Evolutionary conservation across 1,140 invertebrate species (phyloP).

Genomic region (Xylocopa sonorina): DNA sequence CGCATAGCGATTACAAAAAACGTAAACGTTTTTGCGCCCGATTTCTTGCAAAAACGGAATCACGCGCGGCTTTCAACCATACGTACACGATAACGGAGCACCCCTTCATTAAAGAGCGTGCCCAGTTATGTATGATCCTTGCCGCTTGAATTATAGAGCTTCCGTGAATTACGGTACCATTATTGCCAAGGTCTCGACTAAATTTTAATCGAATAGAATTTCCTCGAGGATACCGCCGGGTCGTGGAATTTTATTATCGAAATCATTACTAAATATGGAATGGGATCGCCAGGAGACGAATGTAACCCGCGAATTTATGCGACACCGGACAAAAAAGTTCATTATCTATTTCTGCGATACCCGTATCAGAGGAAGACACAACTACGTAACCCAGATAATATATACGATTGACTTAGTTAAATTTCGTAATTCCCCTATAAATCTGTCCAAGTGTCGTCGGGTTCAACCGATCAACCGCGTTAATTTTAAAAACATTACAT

Average conservation of each 20-base stretch:
- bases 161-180: slow-evolving; percentile 55
- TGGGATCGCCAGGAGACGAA: neutral
- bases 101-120: slow-evolving; percentile 47
- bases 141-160: slow-evolving; percentile 56
- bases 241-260: neutral
- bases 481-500: neutral
- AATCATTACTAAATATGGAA: neutral
- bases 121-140: slow-evolving; percentile 60
- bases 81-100: slow-evolving; percentile 30
- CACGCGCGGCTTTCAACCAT: neutral
- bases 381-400: neutral
- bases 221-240: neutral
- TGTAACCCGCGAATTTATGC: neutral
- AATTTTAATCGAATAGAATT: slow-evolving; percentile 39
- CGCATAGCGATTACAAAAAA: neutral
- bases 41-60: neutral
- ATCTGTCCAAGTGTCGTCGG: neutral
- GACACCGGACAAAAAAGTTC: neutral
- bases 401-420: neutral
- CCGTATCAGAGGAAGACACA: neutral
- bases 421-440: neutral
- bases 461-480: too few relatives aligned
- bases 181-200: slow-evolving; percentile 53
- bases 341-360: neutral
- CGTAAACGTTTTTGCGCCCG: too few relatives aligned